These are phyloP conservation scores for Gadopsis bispinosus DNA, from an alignment of 2,797 vertebrate species.

Conservation along the genomic window DNA sequence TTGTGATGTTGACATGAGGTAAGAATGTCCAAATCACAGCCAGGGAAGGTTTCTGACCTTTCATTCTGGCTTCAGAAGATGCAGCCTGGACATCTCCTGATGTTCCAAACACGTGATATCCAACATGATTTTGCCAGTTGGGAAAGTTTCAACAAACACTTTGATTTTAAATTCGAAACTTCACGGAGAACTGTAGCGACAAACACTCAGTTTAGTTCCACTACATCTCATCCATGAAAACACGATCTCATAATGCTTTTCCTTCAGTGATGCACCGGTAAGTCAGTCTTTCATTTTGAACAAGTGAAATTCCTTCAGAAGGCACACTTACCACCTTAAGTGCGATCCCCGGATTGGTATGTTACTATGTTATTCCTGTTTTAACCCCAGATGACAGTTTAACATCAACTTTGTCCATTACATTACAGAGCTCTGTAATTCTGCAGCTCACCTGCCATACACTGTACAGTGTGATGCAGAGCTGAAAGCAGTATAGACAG, in stretches of 20 bases:
- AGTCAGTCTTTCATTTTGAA: constrained; percentile 13
- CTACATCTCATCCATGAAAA: neutral
- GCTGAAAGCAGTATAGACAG: constrained; percentile 34
- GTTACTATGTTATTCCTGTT: constrained; percentile 11
- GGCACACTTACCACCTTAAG: neutral
- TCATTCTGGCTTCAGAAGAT: neutral
- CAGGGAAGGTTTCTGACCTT: constrained; percentile 11
- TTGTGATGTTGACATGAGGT: neutral
- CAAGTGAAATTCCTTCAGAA: neutral
- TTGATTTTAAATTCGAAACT: constrained; percentile 6
- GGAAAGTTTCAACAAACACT: neutral
- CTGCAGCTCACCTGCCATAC: constrained; percentile 32
- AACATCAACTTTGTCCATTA: constrained; percentile 28
- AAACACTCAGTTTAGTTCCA: constrained; percentile 11
- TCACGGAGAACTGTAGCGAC: neutral
- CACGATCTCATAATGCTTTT: constrained; percentile 5
- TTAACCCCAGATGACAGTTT: neutral
- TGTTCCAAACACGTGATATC: constrained; percentile 4
- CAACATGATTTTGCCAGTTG: neutral
- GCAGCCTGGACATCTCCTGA: neutral
- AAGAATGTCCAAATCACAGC: neutral
- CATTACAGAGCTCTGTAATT: constrained; percentile 37
- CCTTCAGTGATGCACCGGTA: neutral
- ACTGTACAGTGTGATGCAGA: constrained; percentile 28
- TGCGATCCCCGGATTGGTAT: neutral